Evolutionary conservation across 2,113 vertebrate species (phyloP).

Genomic region (Gopherus evgoodei): DNA sequence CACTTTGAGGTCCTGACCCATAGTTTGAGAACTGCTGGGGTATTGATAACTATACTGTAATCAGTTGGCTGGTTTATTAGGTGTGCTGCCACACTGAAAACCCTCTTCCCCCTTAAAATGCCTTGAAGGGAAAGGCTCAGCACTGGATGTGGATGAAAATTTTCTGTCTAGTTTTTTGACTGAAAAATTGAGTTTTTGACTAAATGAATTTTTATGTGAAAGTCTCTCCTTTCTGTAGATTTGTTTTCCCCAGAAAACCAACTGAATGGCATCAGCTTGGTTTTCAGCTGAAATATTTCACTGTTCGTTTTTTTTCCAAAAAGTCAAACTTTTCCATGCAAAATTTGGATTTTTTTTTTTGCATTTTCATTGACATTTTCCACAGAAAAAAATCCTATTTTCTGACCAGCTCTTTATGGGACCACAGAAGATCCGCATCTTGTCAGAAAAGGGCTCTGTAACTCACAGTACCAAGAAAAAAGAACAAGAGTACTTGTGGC

Average conservation of each 20-base stretch:
- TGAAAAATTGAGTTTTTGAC: constrained; percentile 1
- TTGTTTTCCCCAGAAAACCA: constrained; percentile 1
- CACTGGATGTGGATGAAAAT: not conserved
- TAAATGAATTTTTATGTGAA: not conserved
- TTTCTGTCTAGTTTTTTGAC: not conserved
- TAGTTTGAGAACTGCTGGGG: no score
- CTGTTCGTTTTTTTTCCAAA: not conserved
- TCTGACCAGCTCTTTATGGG: not conserved
- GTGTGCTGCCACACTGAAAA: not conserved
- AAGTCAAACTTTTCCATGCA: not conserved
- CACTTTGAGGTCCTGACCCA: no score
- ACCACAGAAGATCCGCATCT: not conserved
- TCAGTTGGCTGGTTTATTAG: not conserved
- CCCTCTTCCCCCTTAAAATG: not conserved
- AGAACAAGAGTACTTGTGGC: no score
- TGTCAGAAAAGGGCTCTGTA: not conserved
- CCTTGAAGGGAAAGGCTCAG: not conserved
- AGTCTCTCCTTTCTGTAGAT: not conserved
- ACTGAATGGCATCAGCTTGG: not conserved
- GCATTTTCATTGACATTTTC: not conserved
- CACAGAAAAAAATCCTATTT: not conserved
- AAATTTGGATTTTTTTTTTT: not conserved
- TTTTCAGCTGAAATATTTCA: not conserved
- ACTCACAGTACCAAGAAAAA: not conserved
- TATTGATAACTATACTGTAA: not conserved